phyloP scores from a whole-genome alignment of 2,113 vertebrate genomes.

The Halichoeres trimaculatus region DNA sequence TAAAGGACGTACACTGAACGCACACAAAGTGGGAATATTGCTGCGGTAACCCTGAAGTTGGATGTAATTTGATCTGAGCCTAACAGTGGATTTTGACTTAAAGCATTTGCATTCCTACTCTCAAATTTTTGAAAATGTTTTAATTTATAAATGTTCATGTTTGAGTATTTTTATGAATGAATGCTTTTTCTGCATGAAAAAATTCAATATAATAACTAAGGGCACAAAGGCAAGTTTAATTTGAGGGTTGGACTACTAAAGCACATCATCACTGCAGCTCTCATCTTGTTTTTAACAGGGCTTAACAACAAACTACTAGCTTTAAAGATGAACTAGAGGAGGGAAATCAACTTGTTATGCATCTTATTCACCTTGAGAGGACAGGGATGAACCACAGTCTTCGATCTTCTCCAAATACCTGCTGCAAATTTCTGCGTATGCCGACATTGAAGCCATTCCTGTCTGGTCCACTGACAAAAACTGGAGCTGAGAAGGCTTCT shows the following conservation, averaged over 20 bases:
- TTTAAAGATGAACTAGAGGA: not conserved
- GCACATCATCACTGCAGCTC: not conserved
- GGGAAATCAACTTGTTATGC: not conserved
- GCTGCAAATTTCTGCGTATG: conserved; percentile 89
- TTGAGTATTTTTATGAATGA: no score
- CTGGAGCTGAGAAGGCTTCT: conserved; percentile 97
- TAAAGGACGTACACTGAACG: not conserved
- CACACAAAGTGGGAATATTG: not conserved
- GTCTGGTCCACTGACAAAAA: conserved; percentile 92
- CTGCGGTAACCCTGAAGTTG: not conserved
- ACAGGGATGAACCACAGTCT: conserved; percentile 94
- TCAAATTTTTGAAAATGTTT: no score
- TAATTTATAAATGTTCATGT: no score
- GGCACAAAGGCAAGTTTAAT: not conserved
- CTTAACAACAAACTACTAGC: no score
- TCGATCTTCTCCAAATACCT: conserved; percentile 94
- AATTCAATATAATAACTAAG: no score
- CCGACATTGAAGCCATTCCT: conserved; percentile 95
- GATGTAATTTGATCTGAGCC: not conserved
- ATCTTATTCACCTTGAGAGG: conserved; percentile 87
- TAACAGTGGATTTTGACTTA: not conserved
- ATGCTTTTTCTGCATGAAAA: no score
- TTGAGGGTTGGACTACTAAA: not conserved
- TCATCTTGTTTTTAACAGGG: no score
- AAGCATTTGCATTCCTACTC: not conserved